Evolutionary conservation across 2,797 vertebrate species (phyloP).

Genomic region (Betta splendens): DNA sequence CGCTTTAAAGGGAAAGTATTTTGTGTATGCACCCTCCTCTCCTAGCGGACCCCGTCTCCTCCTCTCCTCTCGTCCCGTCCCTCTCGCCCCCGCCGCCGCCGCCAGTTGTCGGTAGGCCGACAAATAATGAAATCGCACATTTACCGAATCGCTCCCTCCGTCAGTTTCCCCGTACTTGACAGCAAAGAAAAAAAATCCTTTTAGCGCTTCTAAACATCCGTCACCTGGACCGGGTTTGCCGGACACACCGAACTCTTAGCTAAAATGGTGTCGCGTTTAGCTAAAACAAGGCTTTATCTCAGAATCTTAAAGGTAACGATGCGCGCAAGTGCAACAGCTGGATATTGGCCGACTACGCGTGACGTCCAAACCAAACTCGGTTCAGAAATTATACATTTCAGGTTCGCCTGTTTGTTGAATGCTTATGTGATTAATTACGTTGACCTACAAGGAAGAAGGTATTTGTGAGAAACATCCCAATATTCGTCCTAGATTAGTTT

Average conservation of each 20-base stretch:
- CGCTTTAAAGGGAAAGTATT: constrained; percentile 86
- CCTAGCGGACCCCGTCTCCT: constrained; percentile 65
- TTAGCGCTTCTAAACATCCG: not conserved
- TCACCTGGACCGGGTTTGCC: not conserved
- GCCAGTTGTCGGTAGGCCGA: constrained; percentile 70
- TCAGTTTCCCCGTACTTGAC: not conserved
- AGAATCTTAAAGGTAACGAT: constrained; percentile 76
- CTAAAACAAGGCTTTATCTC: constrained; percentile 52
- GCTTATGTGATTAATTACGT: too few relatives aligned
- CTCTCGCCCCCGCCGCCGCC: constrained; percentile 60
- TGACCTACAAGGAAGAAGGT: rapidly evolving
- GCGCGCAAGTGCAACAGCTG: constrained; percentile 73
- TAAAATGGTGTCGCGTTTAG: constrained; percentile 63
- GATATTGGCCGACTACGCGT: constrained; percentile 22
- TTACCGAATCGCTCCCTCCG: not conserved
- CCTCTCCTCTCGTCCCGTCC: constrained; percentile 57
- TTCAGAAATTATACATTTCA: not conserved
- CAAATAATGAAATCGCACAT: constrained; percentile 68
- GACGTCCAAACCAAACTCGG: constrained; percentile 24
- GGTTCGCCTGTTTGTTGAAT: rapidly evolving
- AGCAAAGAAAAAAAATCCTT: not conserved
- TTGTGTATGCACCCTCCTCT: constrained; percentile 73
- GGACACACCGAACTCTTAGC: constrained; percentile 13
- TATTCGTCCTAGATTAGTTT: not conserved
- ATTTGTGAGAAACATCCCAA: not conserved